Evolutionary conservation across 2,113 vertebrate species (phyloP).

Genomic region (Pollimyrus isidori): DNA sequence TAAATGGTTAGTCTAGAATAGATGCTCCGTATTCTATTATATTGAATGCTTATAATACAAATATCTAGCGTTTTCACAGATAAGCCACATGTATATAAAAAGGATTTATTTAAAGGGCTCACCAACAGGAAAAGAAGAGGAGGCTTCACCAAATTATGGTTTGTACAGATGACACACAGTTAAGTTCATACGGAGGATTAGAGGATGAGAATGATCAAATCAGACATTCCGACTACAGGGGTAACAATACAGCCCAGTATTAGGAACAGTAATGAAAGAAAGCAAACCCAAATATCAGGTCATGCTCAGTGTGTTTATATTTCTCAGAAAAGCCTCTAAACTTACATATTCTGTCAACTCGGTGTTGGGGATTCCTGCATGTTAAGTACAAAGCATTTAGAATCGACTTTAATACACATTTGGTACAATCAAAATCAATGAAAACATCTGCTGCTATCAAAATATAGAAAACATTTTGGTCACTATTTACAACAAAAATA

Average conservation of each 20-base stretch:
- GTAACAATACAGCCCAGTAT: conserved; percentile 22
- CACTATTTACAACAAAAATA: conserved; percentile 77
- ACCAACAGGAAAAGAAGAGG: background rate
- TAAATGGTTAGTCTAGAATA: background rate
- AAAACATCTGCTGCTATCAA: conserved; percentile 75
- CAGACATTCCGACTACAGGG: background rate
- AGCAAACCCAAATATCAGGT: conserved; percentile 8
- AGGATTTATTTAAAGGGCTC: conserved; percentile 80
- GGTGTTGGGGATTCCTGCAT: conserved; percentile 37
- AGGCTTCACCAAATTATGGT: background rate
- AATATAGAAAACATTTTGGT: conserved; percentile 76
- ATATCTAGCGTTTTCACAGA: conserved; percentile 37
- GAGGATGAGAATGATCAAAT: background rate
- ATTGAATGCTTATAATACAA: background rate
- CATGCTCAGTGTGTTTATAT: background rate
- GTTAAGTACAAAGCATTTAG: conserved; percentile 58
- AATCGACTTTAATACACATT: conserved; percentile 54
- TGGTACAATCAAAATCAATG: conserved; percentile 63
- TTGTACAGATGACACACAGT: background rate
- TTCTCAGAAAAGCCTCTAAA: conserved; percentile 45
- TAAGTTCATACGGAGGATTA: background rate
- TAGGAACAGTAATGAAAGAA: conserved; percentile 44
- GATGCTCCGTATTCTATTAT: background rate
- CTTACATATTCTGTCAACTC: conserved; percentile 16
- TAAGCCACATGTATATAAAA: conserved; percentile 70